phyloP scores from a whole-genome alignment of 1,140 invertebrate species.

The Limonius californicus region DNA sequence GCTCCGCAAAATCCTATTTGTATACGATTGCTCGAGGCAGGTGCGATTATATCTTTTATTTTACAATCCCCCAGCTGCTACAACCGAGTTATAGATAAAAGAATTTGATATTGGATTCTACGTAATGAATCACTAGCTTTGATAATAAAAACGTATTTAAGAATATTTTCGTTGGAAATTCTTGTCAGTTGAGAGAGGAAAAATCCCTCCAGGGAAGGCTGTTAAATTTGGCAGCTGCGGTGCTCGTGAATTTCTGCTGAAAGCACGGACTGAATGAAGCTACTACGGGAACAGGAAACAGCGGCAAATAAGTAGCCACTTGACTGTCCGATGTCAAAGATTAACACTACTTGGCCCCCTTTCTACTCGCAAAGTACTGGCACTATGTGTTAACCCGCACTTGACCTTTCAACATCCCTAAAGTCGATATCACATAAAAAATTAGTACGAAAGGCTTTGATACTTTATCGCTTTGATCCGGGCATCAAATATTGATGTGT shows the following conservation, averaged over 20 bases:
- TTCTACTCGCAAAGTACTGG: not conserved
- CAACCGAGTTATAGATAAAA: no score
- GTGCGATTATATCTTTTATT: no score
- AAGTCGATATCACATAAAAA: not conserved
- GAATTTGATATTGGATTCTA: no score
- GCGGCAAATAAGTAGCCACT: conserved; percentile 9
- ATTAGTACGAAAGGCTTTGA: not conserved
- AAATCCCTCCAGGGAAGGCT: not conserved
- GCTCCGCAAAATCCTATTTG: no score
- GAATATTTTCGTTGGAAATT: no score
- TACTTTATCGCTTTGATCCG: not conserved
- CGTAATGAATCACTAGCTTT: no score
- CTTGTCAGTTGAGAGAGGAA: not conserved
- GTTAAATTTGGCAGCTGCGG: not conserved
- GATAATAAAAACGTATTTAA: no score
- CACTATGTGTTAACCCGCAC: conserved; percentile 1
- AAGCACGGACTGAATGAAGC: conserved; percentile 6
- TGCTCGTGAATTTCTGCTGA: not conserved
- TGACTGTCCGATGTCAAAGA: conserved; percentile 13
- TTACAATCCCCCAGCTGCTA: no score
- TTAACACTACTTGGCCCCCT: conserved; percentile 13
- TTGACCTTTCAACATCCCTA: not conserved
- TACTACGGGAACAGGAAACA: conserved; percentile 7
- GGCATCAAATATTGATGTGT: not conserved
- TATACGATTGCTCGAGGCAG: no score